These are phyloP conservation scores for human (Homo sapiens) DNA, from an alignment of 2,113 vertebrate species.

Conservation along the genomic window GRCh38 chr3:135190001-135190500, in stretches of 20 bases:
- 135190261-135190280: not conserved
- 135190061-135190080: fast-evolving
- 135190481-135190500: fast-evolving
- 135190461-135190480: not conserved
- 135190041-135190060: not conserved
- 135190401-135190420: not conserved
- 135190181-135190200: not conserved
- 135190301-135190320: not conserved
- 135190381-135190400: constrained; percentile 8
- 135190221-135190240: not conserved
- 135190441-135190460: not conserved
- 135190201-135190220: not conserved
- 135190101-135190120: not conserved
- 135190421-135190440: not conserved
- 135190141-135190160: not conserved
- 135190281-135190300: not conserved
- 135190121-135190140: not conserved
- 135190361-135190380: not conserved
- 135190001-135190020: not conserved
- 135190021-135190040: not conserved
- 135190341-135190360: not conserved
- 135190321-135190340: not conserved
- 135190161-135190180: not conserved
- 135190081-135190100: not conserved
- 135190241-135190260: not conserved